Conservation (phyloP, 2,113 vertebrate species). For the Ondatra zibethicus region DNA sequence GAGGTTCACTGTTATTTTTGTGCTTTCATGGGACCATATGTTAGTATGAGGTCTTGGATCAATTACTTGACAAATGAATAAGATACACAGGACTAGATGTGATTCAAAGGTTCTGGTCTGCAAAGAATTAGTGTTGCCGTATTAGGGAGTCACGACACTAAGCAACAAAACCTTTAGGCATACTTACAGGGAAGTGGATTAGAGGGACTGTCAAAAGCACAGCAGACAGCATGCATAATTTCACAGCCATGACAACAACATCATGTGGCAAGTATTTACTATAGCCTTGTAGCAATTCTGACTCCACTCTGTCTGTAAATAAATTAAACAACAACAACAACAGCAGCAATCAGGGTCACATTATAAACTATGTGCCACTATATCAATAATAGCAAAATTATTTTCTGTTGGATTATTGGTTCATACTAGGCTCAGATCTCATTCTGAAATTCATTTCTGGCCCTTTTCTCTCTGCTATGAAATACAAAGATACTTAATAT, state of each 20-base stretch:
- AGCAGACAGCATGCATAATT: constrained; percentile 92
- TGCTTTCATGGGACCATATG: constrained; percentile 83
- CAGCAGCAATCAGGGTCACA: constrained; percentile 37
- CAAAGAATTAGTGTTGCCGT: constrained; percentile 83
- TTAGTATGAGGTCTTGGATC: constrained; percentile 85
- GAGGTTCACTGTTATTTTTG: constrained; percentile 83
- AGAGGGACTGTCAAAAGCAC: constrained; percentile 96
- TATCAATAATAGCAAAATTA: constrained; percentile 1
- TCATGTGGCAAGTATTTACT: constrained; percentile 90
- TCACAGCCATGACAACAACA: constrained; percentile 90
- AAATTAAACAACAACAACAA: constrained; percentile 63
- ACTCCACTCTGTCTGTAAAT: constrained; percentile 91
- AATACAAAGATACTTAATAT: constrained; percentile 25
- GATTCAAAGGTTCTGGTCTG: constrained; percentile 81
- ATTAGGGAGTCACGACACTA: constrained; percentile 66
- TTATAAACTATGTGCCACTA: constrained; percentile 28
- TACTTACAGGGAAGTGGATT: constrained; percentile 97
- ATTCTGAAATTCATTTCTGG: constrained; percentile 13
- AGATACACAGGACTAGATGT: constrained; percentile 83
- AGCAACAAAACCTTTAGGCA: constrained; percentile 55
- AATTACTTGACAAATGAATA: constrained; percentile 86
- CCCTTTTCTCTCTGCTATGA: not conserved
- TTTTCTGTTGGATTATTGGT: not conserved
- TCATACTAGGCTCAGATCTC: constrained; percentile 35
- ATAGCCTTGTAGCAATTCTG: constrained; percentile 93